These are phyloP conservation scores for Diloba caeruleocephala DNA, from an alignment of 2,888 invertebrate species.

Conservation along the genomic window DNA sequence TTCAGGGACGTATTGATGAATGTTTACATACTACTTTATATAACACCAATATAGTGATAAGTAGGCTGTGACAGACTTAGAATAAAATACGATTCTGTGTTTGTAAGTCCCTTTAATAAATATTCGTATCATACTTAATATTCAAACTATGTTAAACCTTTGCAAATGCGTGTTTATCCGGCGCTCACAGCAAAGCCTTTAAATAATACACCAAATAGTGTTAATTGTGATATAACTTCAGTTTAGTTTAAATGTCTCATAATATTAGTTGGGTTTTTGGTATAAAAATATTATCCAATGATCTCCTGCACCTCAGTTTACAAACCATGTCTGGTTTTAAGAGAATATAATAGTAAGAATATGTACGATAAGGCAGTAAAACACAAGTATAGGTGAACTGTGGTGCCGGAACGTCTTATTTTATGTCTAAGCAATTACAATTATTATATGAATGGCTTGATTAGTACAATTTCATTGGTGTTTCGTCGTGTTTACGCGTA, in stretches of 20 bases:
- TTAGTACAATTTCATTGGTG: conserved; percentile 62
- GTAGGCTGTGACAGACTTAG: conserved; percentile 52
- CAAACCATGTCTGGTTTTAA: conserved; percentile 10
- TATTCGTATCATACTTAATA: conserved; percentile 8
- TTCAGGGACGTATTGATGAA: conserved; percentile 28
- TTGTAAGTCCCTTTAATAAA: conserved; percentile 19
- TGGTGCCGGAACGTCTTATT: conserved; percentile 35
- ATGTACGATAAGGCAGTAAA: conserved; percentile 10
- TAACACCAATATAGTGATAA: conserved; percentile 49
- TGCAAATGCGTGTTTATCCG: conserved; percentile 37
- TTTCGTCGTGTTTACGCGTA: conserved; percentile 61
- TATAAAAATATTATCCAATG: conserved; percentile 36
- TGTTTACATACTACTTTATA: conserved; percentile 44
- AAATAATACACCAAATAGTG: conserved; percentile 72
- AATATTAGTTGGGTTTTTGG: conserved; percentile 48
- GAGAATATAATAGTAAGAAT: conserved; percentile 23
- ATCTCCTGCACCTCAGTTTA: conserved; percentile 44
- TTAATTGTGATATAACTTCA: conserved; percentile 60
- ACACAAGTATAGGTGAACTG: conserved; percentile 34
- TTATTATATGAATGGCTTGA: conserved; percentile 55
- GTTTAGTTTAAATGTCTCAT: conserved; percentile 51
- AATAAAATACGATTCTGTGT: conserved; percentile 29
- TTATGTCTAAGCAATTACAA: conserved; percentile 40
- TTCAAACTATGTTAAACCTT: conserved; percentile 3
- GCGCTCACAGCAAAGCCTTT: conserved; percentile 63